A percentile compares a stretch with the other conserved stretches of the same genome.
phyloP scores from a whole-genome alignment of 2,888 invertebrate genomes.

The Neelides folsomi region DNA sequence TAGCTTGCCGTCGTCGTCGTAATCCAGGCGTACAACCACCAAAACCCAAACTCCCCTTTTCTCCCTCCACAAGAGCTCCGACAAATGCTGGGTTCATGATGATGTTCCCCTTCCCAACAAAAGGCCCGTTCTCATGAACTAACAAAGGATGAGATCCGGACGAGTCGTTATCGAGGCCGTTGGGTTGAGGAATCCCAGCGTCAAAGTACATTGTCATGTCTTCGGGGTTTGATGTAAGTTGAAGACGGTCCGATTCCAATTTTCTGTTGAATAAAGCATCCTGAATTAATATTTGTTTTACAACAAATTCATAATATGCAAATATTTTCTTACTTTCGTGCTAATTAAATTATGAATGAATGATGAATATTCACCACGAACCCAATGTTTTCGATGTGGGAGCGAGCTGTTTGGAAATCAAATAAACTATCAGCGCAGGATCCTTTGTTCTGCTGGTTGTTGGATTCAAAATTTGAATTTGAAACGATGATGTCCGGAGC shows the following conservation, averaged over 20 bases:
- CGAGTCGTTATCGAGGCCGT: constrained; percentile 26
- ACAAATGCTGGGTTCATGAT: too few species aligned
- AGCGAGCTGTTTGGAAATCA: constrained; percentile 15
- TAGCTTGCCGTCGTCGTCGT: constrained; percentile 53
- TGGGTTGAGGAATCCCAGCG: constrained; percentile 24
- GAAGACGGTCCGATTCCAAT: constrained; percentile 10
- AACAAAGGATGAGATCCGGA: constrained; percentile 26
- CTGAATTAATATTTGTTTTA: not conserved
- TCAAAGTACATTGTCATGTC: constrained; percentile 32
- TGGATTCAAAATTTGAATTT: constrained; percentile 12
- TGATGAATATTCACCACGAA: not conserved
- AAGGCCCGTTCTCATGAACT: not conserved
- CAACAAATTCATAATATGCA: too few species aligned
- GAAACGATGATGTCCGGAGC: constrained; percentile 13
- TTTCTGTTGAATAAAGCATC: not conserved
- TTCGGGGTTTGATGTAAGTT: constrained; percentile 24
- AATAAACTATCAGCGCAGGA: constrained; percentile 19
- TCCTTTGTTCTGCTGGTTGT: constrained; percentile 12
- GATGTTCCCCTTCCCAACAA: not conserved
- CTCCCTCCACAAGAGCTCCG: too few species aligned
- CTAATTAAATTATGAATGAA: too few species aligned
- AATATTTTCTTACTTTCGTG: too few species aligned
- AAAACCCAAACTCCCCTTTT: constrained; percentile 12
- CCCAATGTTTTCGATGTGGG: constrained; percentile 11
- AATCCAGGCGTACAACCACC: constrained; percentile 51